These are phyloP conservation scores for Halesus radiatus DNA, from an alignment of 1,140 invertebrate species.

Conservation along the genomic window DNA sequence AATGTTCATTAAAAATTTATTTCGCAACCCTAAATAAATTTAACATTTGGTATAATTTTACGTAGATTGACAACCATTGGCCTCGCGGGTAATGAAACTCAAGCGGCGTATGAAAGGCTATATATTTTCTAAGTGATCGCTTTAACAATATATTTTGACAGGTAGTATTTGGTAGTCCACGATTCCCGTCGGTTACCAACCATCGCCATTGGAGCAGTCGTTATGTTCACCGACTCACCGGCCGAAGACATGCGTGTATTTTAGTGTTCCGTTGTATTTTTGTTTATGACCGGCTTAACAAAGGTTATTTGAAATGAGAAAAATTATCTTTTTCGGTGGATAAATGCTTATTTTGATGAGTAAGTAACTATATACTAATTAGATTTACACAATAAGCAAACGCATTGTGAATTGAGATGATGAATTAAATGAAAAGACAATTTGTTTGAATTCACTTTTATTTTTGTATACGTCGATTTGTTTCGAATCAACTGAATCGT, in stretches of 20 bases:
- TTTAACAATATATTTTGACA: constrained; percentile 41
- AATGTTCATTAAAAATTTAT: too few relatives aligned
- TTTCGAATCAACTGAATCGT: too few relatives aligned
- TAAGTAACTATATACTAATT: too few relatives aligned
- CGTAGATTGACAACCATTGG: constrained; percentile 4
- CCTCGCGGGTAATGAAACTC: constrained; percentile 15
- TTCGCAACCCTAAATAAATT: too few relatives aligned
- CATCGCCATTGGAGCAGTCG: constrained; percentile 7
- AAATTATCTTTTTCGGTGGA: too few relatives aligned
- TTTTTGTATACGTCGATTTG: too few relatives aligned
- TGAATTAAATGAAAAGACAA: too few relatives aligned
- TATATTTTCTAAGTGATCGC: constrained; percentile 40
- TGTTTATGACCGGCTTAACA: not conserved
- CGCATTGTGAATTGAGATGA: too few relatives aligned
- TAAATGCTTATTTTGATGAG: too few relatives aligned
- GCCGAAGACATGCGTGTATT: constrained; percentile 13
- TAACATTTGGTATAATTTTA: not conserved
- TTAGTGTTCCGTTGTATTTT: not conserved
- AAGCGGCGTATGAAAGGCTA: constrained; percentile 34
- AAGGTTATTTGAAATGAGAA: constrained; percentile 1
- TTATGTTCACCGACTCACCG: constrained; percentile 13
- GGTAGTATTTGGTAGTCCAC: constrained; percentile 30
- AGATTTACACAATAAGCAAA: too few relatives aligned
- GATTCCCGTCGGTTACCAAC: not conserved
- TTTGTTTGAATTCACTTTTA: too few relatives aligned